Percentiles rank a stretch among this genome's conserved stretches.
Evolutionary conservation across 2,888 invertebrate genomes (phyloP).

Genomic region (Zootermopsis nevadensis): DNA sequence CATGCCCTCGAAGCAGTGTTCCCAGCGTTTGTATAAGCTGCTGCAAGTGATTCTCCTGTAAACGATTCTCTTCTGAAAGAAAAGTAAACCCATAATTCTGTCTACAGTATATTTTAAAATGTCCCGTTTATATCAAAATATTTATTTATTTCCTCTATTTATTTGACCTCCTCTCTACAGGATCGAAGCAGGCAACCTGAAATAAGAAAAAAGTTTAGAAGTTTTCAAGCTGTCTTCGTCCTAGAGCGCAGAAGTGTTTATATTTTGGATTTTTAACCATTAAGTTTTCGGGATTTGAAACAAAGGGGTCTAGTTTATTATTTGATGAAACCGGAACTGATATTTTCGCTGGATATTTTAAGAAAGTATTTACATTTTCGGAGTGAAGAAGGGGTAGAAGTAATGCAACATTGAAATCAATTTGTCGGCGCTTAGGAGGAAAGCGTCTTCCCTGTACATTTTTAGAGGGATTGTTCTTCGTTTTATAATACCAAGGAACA

Average conservation of each 20-base stretch:
- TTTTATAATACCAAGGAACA: not conserved
- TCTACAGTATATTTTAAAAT: constrained; percentile 52
- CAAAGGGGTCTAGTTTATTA: constrained; percentile 19
- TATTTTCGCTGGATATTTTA: constrained; percentile 1
- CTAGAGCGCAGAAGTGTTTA: constrained; percentile 8
- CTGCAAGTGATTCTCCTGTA: constrained; percentile 11
- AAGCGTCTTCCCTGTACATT: not conserved
- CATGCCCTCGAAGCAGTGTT: constrained; percentile 7
- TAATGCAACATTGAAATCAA: not conserved
- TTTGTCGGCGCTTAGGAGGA: not conserved
- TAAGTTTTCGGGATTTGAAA: not conserved
- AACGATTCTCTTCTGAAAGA: constrained; percentile 9
- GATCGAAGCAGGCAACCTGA: constrained; percentile 1
- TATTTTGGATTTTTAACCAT: not conserved
- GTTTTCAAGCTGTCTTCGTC: constrained; percentile 30
- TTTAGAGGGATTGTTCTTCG: not conserved
- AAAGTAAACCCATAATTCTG: constrained; percentile 53
- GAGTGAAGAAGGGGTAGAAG: not conserved
- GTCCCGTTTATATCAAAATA: constrained; percentile 52
- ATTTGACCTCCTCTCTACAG: constrained; percentile 48
- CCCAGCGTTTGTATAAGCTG: not conserved
- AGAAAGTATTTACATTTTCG: constrained; percentile 5
- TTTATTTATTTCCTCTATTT: constrained; percentile 52
- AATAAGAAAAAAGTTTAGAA: not conserved
- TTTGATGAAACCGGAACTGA: constrained; percentile 10